Base-by-base conservation (phyloP, 2,113 vertebrate genomes). In the Heteronetta atricapilla region DNA sequence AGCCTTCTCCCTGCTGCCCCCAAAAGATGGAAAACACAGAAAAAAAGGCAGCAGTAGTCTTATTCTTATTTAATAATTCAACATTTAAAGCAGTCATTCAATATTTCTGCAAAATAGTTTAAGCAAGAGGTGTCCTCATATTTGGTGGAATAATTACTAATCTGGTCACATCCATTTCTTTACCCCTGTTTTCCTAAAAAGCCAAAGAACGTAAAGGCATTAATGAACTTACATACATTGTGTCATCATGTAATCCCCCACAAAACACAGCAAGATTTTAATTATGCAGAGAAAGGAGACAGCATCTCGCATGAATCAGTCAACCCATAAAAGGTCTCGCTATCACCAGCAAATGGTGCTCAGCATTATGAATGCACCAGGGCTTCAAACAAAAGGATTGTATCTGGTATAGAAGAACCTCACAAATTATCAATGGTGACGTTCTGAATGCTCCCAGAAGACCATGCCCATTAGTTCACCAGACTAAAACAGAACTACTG, bases 241-340 rank as follows among this genome's bases (percentile, higher is more conserved):
- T 42, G 28, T 59, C 72, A 69, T 50, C 36, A 26, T 36, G 34
- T 33, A 59, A 38, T 87, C 83, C 25, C 25, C 11, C 18, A 80
- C 14, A 85, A 67, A 93, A 5, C 46, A 86, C 17, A 46, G 77
- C 25, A 92, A 94, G 67, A 68, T 56, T 94, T 96, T 89, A 89
- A 93, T 90, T 34, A 78, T 1, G 38, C 46, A 66, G 48, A 29
- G 63, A 79, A 93, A 68, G 55, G 52, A 89, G 20, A 59, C 31
- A 28, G 48, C 15, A 11, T 20, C 69, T 83, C 29, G 77, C 11
- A 6, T 53, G 78, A 95, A 87, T 89, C 78, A 82, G 29, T 60
- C 79, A 92, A 79, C 28, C 36, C 29, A 82, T 23, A 84, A 95
- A 91, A 73, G 11, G 11, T 38, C 44, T 48, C 33, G n/a, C 66